Conservation (phyloP, 2,888 invertebrate genomes). For the Eilema caniola region DNA sequence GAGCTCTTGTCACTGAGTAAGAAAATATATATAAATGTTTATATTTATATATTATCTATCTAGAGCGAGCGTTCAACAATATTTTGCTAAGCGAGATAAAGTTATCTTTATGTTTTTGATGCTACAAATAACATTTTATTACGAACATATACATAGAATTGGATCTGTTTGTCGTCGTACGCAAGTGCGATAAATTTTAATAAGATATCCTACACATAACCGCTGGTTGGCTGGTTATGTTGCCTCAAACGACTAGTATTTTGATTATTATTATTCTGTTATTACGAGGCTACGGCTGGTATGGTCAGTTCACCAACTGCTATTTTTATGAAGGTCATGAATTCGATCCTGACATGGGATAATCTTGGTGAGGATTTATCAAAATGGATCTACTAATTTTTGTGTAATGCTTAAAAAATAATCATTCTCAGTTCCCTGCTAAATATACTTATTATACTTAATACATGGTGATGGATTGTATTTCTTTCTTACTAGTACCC, state of each 20-base stretch:
- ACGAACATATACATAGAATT: constrained; percentile 13
- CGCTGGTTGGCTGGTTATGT: background rate
- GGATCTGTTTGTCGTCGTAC: constrained; percentile 11
- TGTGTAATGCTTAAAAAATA: background rate
- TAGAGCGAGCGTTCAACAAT: constrained; percentile 28
- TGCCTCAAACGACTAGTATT: background rate
- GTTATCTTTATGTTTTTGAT: constrained; percentile 27
- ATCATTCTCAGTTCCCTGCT: background rate
- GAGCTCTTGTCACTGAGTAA: constrained; percentile 43
- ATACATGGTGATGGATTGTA: constrained; percentile 15
- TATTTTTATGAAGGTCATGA: background rate
- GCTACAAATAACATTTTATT: constrained; percentile 20
- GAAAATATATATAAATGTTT: constrained; percentile 30
- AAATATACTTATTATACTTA: background rate
- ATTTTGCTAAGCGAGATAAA: constrained; percentile 39
- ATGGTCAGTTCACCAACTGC: background rate
- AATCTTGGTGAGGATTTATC: background rate
- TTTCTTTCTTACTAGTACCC: constrained; percentile 17
- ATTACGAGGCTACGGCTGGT: background rate
- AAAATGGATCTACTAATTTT: background rate
- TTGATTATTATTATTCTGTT: constrained; percentile 1
- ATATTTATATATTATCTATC: constrained; percentile 16
- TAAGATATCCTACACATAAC: background rate
- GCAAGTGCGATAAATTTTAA: constrained; percentile 8
- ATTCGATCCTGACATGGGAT: background rate